A percentile compares a stretch with the other conserved stretches of the same genome.
These are phyloP conservation scores for Ophonus ardosiacus DNA, from an alignment of 2,888 invertebrate genomes.

Conservation along the genomic window DNA sequence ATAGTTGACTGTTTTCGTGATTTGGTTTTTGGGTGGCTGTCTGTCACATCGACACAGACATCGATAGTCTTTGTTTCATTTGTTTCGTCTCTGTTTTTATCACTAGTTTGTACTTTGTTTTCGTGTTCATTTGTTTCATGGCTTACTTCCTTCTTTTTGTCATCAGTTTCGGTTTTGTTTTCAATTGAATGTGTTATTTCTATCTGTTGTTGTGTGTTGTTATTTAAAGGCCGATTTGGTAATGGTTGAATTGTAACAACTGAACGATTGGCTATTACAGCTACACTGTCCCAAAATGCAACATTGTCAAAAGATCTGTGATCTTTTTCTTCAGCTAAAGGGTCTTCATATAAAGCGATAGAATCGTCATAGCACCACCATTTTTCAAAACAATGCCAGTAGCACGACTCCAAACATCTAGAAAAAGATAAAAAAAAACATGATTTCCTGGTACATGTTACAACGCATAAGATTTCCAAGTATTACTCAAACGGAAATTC, in stretches of 20 bases:
- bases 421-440: conserved; percentile 67
- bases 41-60: background rate
- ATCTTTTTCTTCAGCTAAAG: conserved; percentile 69
- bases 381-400: conserved; percentile 86
- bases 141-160: conserved; percentile 4
- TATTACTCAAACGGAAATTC: no score
- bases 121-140: conserved; percentile 11
- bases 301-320: conserved; percentile 74
- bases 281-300: conserved; percentile 75
- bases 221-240: conserved; percentile 64
- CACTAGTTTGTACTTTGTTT: background rate
- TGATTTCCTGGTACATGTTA: no score
- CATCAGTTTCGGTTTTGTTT: conserved; percentile 11
- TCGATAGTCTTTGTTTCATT: background rate
- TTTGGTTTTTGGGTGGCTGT: conserved; percentile 15
- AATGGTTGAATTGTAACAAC: conserved; percentile 74
- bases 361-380: conserved; percentile 85
- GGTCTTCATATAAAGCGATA: conserved; percentile 80
- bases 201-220: conserved; percentile 15
- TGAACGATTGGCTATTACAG: conserved; percentile 74
- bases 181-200: background rate
- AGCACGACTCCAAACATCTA: conserved; percentile 85
- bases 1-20: conserved; percentile 52
- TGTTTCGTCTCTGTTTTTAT: conserved; percentile 1
- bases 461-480: no score